Percentiles rank a stretch among this genome's conserved stretches.
Evolutionary conservation across 2,888 invertebrate genomes (phyloP).

Genomic region (Tinea pellionella): DNA sequence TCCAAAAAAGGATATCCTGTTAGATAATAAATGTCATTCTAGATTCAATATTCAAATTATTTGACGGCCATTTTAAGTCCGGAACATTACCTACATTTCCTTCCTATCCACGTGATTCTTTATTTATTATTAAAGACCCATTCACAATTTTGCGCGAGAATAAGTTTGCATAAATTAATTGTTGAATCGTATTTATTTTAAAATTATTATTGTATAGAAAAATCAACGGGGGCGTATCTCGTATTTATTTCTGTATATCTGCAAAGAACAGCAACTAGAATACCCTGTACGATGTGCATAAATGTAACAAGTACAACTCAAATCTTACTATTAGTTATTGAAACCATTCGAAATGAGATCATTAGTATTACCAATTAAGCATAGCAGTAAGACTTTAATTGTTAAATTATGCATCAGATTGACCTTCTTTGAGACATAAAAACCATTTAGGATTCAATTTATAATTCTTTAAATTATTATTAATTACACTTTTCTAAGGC

Average conservation of each 20-base stretch:
- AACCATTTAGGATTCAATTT: too few relatives aligned
- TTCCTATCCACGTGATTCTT: background rate
- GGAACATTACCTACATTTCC: constrained; percentile 4
- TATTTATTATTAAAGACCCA: background rate
- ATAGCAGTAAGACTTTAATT: background rate
- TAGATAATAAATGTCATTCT: background rate
- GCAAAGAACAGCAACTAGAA: too few relatives aligned
- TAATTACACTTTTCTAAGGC: too few relatives aligned
- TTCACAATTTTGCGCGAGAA: background rate
- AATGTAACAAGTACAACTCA: too few relatives aligned
- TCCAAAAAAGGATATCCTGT: background rate
- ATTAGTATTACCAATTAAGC: background rate
- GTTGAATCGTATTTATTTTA: too few relatives aligned
- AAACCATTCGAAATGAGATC: background rate
- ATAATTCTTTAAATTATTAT: too few relatives aligned
- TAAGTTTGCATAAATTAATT: too few relatives aligned
- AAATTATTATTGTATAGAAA: too few relatives aligned
- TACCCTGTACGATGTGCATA: too few relatives aligned
- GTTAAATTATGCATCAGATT: background rate
- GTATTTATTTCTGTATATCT: too few relatives aligned
- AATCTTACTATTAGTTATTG: background rate
- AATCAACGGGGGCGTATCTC: too few relatives aligned
- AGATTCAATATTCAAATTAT: background rate
- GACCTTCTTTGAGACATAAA: background rate
- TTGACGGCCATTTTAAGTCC: background rate